These are phyloP conservation scores for Drosophila insularis DNA, from an alignment of 1,140 invertebrate species.

Conservation along the genomic window DNA sequence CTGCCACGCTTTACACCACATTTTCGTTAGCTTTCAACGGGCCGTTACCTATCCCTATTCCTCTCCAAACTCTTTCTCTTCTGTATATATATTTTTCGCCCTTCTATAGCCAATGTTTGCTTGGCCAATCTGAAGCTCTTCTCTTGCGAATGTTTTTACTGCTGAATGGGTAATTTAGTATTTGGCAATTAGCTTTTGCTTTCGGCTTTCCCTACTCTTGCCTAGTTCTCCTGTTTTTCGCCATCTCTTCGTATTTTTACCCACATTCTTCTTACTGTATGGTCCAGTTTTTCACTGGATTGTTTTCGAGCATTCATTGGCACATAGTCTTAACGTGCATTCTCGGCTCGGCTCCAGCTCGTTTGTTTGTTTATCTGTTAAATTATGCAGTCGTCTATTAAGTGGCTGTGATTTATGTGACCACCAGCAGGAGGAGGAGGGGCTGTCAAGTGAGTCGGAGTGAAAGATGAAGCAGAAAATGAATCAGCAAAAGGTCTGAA, in stretches of 20 bases:
- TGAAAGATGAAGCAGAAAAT: conserved; percentile 1
- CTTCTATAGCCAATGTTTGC: conserved; percentile 1
- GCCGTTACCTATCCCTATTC: conserved; percentile 4
- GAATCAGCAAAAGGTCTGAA: conserved; percentile 3
- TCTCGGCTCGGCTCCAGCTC: conserved; percentile 36
- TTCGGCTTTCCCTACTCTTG: conserved; percentile 42
- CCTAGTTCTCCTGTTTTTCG: conserved; percentile 8
- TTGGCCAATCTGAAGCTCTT: conserved; percentile 32
- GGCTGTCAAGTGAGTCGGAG: background rate
- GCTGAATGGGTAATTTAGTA: conserved; percentile 81
- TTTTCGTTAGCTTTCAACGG: conserved; percentile 58
- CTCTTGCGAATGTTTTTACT: conserved; percentile 70
- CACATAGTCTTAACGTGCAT: conserved; percentile 52
- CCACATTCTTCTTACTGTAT: conserved; percentile 4
- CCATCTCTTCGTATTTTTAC: conserved; percentile 1
- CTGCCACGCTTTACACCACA: conserved; percentile 69
- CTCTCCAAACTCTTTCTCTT: background rate
- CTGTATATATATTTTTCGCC: background rate
- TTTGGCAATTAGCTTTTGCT: conserved; percentile 80
- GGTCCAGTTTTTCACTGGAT: background rate
- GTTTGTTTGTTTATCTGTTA: conserved; percentile 78
- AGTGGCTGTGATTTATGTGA: conserved; percentile 75
- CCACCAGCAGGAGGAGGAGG: conserved; percentile 19
- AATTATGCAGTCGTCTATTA: conserved; percentile 81
- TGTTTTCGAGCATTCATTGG: conserved; percentile 38